Evolutionary conservation across 2,888 invertebrate species (phyloP).

Genomic region (Lumbricus terrestris): DNA sequence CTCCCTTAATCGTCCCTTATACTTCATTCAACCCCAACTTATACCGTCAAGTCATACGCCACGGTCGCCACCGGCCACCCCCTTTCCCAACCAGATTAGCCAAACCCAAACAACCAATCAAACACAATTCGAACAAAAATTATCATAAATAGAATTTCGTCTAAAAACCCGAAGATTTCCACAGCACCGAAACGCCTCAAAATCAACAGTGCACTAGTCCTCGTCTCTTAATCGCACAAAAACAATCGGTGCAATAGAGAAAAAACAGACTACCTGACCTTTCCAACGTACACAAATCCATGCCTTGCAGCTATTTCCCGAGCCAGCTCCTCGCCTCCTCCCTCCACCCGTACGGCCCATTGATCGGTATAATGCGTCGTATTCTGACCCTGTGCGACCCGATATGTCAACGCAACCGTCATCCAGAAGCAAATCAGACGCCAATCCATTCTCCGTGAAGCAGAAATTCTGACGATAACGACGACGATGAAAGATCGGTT

Average conservation of each 20-base stretch:
- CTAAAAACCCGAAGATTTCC: neutral
- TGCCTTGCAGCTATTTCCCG: constrained; percentile 22
- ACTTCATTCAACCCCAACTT: too few relatives aligned
- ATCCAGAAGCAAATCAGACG: neutral
- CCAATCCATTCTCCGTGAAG: neutral
- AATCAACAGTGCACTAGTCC: neutral
- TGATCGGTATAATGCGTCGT: constrained; percentile 23
- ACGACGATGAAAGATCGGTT: neutral
- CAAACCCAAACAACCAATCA: neutral
- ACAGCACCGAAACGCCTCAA: neutral
- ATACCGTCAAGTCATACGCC: too few relatives aligned
- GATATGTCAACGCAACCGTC: neutral
- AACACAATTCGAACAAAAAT: neutral
- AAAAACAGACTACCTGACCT: constrained; percentile 22
- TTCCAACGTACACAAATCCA: constrained; percentile 26
- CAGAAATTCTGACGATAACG: neutral
- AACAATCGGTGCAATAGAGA: neutral
- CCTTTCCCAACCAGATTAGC: neutral
- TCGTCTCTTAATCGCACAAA: neutral
- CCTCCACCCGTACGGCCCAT: constrained; percentile 30
- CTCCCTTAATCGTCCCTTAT: neutral
- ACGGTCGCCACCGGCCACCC: too few relatives aligned
- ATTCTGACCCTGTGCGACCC: neutral
- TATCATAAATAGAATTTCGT: neutral
- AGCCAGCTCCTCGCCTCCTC: constrained; percentile 26